Percentiles rank a stretch among this genome's conserved stretches.
Conservation (phyloP, 2,113 vertebrate species). For the Thalassarche chlororhynchos region DNA sequence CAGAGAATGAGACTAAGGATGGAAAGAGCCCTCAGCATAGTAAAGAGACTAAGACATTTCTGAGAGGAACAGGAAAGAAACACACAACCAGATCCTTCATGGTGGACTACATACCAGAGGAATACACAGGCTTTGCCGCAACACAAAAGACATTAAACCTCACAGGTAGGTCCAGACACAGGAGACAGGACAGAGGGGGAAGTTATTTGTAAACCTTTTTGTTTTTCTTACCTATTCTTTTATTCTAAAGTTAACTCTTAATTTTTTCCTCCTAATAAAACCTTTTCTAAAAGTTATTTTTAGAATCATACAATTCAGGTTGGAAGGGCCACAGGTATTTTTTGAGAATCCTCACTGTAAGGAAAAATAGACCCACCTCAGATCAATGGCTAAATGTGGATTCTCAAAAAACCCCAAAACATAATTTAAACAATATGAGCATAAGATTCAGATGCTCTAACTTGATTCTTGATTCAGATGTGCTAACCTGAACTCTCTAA, state of each 20-base stretch:
- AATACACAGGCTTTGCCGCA: neutral
- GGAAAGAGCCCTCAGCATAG: neutral
- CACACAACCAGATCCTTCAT: neutral
- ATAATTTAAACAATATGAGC: neutral
- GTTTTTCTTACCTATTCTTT: rapidly evolving
- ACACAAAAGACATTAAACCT: neutral
- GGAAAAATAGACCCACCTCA: neutral
- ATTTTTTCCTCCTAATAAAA: neutral
- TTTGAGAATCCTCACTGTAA: neutral
- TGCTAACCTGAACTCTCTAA: neutral
- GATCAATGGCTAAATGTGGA: neutral
- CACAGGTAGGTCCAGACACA: neutral
- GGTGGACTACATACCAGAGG: neutral
- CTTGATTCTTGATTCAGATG: neutral
- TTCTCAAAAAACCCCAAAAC: neutral
- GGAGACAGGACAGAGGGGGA: neutral
- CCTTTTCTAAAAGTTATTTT: neutral
- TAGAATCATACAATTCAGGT: neutral
- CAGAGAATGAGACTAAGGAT: neutral
- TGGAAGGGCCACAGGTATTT: neutral
- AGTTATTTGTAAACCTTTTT: neutral
- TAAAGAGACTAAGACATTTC: neutral
- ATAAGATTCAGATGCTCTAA: neutral
- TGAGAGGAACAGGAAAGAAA: neutral
- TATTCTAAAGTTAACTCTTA: neutral